These are phyloP conservation scores for Tapirus indicus DNA, from an alignment of 2,797 vertebrate genomes.

Conservation along the genomic window DNA sequence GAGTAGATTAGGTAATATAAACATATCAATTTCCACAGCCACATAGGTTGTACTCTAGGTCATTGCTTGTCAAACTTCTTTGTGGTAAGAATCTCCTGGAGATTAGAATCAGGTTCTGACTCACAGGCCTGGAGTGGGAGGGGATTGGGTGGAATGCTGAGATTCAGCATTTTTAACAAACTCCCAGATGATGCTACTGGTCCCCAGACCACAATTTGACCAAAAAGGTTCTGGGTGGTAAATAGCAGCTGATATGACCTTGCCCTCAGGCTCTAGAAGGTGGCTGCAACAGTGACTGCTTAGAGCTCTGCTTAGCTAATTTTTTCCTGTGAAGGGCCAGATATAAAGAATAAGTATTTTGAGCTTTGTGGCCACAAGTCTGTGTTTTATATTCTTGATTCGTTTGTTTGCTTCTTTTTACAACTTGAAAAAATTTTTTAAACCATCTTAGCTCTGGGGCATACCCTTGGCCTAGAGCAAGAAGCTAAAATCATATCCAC, in stretches of 20 bases:
- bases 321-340: neutral
- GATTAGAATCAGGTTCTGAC: conserved; percentile 28
- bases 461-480: neutral
- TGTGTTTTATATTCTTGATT: neutral
- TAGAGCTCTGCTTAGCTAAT: neutral
- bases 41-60: neutral
- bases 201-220: neutral
- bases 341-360: neutral
- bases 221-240: neutral
- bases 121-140: neutral
- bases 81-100: neutral
- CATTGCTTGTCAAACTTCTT: neutral
- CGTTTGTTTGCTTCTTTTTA: conserved; percentile 22
- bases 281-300: neutral
- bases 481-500: neutral
- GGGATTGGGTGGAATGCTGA: neutral
- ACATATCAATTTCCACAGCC: neutral
- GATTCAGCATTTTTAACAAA: neutral
- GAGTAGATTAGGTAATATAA: neutral
- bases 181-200: neutral
- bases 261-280: neutral
- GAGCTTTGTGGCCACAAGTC: neutral
- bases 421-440: neutral
- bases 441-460: neutral
- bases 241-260: neutral